Evolutionary conservation across 2,888 invertebrate genomes (phyloP), one percentile per base, ranked within the genome.

Genomic region (Acleris emargana): DNA sequence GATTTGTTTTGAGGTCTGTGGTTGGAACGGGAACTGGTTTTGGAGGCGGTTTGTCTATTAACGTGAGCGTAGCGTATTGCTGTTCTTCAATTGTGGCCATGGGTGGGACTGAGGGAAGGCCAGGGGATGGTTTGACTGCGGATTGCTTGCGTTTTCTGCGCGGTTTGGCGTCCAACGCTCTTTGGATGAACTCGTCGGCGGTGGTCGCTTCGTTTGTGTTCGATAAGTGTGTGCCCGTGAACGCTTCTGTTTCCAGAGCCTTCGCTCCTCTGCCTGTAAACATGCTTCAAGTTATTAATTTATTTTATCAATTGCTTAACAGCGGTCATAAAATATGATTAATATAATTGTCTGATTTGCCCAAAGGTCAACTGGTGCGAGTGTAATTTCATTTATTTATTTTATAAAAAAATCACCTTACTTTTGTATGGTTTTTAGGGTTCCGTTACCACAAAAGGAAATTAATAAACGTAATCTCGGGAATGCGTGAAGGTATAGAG

Each of bases 121-220:
- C 43, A 16, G n/a, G 43, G 17, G 32, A 16, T 11, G 62, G 5
- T 43, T 16, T 16, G 62, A 9, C n/a, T 45, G 42, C 16, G 13
- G 55, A 64, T 49, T 53, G 64, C 67, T 64, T 68, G 58, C 61
- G 67, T 68, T 67, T 70, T 16, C 32, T 25, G 5, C 62, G 74
- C 6, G 32, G 58, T 63, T 68, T 79, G 1, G 60, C 45, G 52
- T 76, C 73, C 3, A 73, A 64, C 2, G 82, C 81, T 2, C 74
- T 73, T n/a, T 76, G 69, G 45, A 88, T 73, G n/a, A 88, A 63
- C 0, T 85, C 82, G 68, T 88, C 79, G 1, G 83, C 86, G 0
- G 86, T 81, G 17, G 72, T 67, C 1, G 71, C 64, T 11, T 64
- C 68, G 32, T 73, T 45, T 6, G 61, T 25, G 32, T 70, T 71